Percentiles rank a stretch among this genome's conserved stretches.
These are phyloP conservation scores for Steinernema scapterisci DNA, from an alignment of 2,888 invertebrate species.

Conservation along the genomic window DNA sequence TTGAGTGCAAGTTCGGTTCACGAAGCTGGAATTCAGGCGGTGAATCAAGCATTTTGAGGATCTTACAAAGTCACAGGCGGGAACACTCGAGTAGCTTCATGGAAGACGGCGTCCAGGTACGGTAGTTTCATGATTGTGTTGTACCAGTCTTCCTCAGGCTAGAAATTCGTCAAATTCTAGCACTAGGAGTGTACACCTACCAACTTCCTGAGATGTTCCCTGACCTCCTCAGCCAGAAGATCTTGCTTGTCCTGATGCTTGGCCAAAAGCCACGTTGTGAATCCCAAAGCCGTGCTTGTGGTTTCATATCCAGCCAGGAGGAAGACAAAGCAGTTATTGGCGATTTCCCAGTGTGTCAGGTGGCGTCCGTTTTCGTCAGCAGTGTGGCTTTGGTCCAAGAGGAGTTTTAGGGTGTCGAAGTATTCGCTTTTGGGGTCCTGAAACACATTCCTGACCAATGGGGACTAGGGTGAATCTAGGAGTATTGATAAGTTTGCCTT, in stretches of 20 bases:
- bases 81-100: conserved; percentile 20
- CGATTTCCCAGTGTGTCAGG: not conserved
- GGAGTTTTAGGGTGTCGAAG: conserved; percentile 16
- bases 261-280: conserved; percentile 69
- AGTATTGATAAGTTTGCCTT: too few relatives aligned
- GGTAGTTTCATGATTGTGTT: conserved; percentile 1
- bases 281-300: conserved; percentile 70
- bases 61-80: conserved; percentile 6
- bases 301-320: conserved; percentile 66
- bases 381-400: conserved; percentile 13
- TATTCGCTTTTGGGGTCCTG: conserved; percentile 5
- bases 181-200: not conserved
- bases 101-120: conserved; percentile 22
- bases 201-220: not conserved
- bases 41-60: not conserved
- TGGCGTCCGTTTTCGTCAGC: conserved; percentile 18
- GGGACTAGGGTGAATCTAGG: not conserved
- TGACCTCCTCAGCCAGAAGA: conserved; percentile 35
- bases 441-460: not conserved
- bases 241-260: conserved; percentile 68
- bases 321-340: conserved; percentile 30
- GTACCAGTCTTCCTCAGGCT: conserved; percentile 41
- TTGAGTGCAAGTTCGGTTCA: conserved; percentile 22
- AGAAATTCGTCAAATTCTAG: not conserved
- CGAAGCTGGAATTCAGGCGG: not conserved